Evolutionary conservation across 2,113 vertebrate species (phyloP).

Genomic region (Loxodonta africana): DNA sequence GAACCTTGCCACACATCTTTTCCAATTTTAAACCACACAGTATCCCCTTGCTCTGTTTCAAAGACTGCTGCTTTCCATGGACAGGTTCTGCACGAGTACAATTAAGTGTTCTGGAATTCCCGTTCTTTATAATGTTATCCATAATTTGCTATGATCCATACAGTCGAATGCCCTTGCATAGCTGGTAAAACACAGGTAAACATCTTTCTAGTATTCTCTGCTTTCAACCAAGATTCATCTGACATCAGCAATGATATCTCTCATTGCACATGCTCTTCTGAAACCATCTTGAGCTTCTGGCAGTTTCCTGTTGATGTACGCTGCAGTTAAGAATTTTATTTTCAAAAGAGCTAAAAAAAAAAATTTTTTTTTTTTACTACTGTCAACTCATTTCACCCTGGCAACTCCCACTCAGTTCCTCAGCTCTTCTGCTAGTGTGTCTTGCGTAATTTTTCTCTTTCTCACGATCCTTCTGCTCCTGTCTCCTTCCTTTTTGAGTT

Average conservation of each 20-base stretch:
- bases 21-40: background rate
- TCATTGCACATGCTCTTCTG: background rate
- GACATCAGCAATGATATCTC: background rate
- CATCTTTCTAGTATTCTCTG: background rate
- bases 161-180: background rate
- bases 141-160: background rate
- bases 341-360: background rate
- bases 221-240: background rate
- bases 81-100: background rate
- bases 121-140: background rate
- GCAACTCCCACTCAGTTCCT: background rate
- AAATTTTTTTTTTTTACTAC: background rate
- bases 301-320: background rate
- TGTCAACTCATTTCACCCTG: background rate
- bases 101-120: background rate
- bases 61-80: background rate
- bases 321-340: slow-evolving; percentile 35
- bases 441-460: background rate
- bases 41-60: background rate
- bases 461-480: background rate
- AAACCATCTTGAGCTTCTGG: background rate
- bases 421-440: background rate
- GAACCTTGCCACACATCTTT: background rate
- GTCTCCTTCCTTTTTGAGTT: slow-evolving; percentile 6
- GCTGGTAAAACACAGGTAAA: background rate